Base-by-base conservation (phyloP, 2,888 invertebrate genomes). In the Acronicta psi region DNA sequence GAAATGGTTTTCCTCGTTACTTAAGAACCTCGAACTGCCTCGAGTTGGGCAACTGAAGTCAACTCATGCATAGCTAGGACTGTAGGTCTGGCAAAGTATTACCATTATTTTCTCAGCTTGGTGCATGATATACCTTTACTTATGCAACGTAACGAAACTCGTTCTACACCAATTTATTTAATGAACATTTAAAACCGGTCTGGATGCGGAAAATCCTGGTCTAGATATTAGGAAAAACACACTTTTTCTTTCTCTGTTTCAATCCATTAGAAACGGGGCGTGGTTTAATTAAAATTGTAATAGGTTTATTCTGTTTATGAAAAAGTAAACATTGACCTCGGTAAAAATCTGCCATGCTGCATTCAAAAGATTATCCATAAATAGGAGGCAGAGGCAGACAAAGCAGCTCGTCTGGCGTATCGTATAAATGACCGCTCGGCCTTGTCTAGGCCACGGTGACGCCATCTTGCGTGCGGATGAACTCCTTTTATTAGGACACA, bases 401-500 rank as follows among this genome's bases (percentile, higher is more conserved):
- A 89, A 87, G 88, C 82, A 80, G 73, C 68, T 82, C 82, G 89
- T 90, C 91, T 90, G 91, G 87, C 87, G 89, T 91, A 87, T 84
- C 85, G 88, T 90, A 89, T 82, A 89, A 92, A 91, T 88, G 92
- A 91, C 92, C 92, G 93, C 86, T 86, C 93, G 93, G 92, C 93
- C 93, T 93, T 93, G 93, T 92, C 93, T 93, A 94, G 93, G 93
- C 93, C 93, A 86, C 87, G 89, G 85, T 93, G 93, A 94, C 93
- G 93, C 92, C 93, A 94, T 92, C 86, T 89, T 87, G 87, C 84
- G 87, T 88, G 86, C 84, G 83, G 85, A 88, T 85, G 88, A 84
- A 89, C 87, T 88, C 83, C 83, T 92, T 92, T 91, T 90, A 89
- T 90, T 89, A 77, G 87, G 85, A 86, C 85, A 86, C 83, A 70